phyloP scores from a whole-genome alignment of 2,888 invertebrate species.

The Aspidiotus rigidus region DNA sequence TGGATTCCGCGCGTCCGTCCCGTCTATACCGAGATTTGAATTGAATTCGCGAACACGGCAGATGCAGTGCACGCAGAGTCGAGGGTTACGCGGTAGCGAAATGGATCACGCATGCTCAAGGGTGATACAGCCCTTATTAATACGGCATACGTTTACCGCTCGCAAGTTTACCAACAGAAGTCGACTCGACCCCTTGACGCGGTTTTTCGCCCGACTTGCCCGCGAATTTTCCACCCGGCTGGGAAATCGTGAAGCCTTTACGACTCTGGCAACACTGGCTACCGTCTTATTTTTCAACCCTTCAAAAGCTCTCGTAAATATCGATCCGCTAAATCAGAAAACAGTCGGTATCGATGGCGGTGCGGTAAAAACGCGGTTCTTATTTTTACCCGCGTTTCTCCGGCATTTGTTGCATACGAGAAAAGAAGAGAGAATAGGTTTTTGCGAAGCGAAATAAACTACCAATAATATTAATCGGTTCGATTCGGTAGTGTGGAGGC shows the following conservation, averaged over 20 bases:
- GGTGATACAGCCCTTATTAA: background rate
- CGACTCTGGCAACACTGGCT: conserved; percentile 22
- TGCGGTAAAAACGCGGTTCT: conserved; percentile 21
- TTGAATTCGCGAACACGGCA: conserved; percentile 9
- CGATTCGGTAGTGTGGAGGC: conserved; percentile 33
- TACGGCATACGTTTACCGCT: background rate
- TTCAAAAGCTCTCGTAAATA: conserved; percentile 18
- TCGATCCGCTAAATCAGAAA: conserved; percentile 25
- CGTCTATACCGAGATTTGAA: too few species aligned
- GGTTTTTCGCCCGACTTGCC: background rate
- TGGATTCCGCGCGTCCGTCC: too few species aligned
- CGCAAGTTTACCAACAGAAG: background rate
- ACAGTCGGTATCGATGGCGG: conserved; percentile 22
- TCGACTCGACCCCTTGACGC: background rate
- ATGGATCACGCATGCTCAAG: conserved; percentile 15
- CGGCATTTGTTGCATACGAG: too few species aligned
- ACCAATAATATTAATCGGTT: conserved; percentile 29
- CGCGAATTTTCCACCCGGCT: background rate
- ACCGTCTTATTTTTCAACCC: conserved; percentile 21
- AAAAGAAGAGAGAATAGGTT: too few species aligned
- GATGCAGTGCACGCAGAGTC: conserved; percentile 3
- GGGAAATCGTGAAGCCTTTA: background rate
- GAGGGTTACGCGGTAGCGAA: conserved; percentile 8
- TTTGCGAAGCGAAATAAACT: background rate
- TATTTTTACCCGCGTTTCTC: background rate